Percentiles rank a stretch among this genome's conserved stretches.
phyloP scores from a whole-genome alignment of 2,113 vertebrate genomes.

The Gopherus evgoodei region DNA sequence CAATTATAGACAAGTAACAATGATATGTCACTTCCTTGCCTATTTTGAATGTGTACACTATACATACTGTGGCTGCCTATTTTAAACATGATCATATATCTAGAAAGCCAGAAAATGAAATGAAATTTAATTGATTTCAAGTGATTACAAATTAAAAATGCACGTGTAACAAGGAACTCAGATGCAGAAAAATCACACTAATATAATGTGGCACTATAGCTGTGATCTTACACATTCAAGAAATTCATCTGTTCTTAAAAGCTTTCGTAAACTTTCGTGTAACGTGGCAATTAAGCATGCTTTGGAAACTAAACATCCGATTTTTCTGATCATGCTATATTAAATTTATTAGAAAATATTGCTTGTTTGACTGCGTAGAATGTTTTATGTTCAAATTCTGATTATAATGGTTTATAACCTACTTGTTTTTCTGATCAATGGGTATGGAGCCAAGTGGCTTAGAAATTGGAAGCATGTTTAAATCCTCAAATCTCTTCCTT shows the following conservation, averaged over 20 bases:
- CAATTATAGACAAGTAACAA: neutral
- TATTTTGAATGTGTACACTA: neutral
- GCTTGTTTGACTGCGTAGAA: neutral
- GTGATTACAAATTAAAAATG: neutral
- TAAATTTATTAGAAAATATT: neutral
- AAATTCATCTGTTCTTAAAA: neutral
- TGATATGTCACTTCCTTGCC: neutral
- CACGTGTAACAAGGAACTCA: neutral
- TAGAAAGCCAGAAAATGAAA: neutral
- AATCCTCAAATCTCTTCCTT: neutral
- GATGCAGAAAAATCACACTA: neutral
- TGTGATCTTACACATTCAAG: neutral
- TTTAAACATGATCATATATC: neutral
- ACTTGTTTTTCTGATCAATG: neutral
- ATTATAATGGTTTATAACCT: neutral
- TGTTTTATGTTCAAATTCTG: neutral
- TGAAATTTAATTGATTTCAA: neutral
- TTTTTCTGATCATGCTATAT: neutral
- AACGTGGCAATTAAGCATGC: fast-evolving
- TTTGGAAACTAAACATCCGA: neutral
- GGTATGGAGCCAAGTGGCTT: neutral
- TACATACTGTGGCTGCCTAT: neutral
- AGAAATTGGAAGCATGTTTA: neutral
- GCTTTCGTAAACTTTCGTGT: neutral
- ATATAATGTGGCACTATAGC: neutral